Conservation (phyloP, 37 sponge, comb jelly and placozoan genomes). For the Lycopodina hypogea region DNA sequence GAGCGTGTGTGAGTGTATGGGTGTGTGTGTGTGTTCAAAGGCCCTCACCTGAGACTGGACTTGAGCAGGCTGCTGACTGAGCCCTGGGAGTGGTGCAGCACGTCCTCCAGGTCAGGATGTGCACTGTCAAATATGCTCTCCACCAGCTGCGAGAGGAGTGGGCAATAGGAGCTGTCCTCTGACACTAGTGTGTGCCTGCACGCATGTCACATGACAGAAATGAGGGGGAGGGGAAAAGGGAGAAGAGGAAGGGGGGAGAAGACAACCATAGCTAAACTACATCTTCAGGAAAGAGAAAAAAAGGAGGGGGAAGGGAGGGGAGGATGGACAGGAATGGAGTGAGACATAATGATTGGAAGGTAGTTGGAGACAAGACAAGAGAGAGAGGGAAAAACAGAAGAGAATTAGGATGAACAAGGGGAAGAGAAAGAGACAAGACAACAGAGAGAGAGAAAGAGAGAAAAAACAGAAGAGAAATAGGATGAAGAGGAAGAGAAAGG, state of each 20-base stretch:
- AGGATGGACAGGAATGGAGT: neutral
- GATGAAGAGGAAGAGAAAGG: too few species aligned
- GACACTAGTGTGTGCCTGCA: conserved; percentile 4
- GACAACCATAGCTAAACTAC: too few species aligned
- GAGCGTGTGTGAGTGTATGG: too few species aligned
- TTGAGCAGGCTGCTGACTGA: conserved; percentile 36
- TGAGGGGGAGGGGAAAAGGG: neutral
- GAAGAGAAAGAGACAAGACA: neutral
- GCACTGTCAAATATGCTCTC: conserved; percentile 51
- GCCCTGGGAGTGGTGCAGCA: conserved; percentile 59
- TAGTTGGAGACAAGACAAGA: too few species aligned
- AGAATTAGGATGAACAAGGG: neutral
- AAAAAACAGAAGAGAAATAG: too few species aligned
- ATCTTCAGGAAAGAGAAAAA: neutral
- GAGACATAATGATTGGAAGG: neutral
- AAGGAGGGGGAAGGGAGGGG: neutral
- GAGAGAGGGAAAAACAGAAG: neutral
- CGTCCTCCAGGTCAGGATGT: conserved; percentile 48
- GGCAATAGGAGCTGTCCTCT: conserved; percentile 14
- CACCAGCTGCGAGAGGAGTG: conserved; percentile 42
- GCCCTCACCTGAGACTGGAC: conserved; percentile 56
- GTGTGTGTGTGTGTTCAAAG: too few species aligned
- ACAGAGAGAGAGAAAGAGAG: neutral
- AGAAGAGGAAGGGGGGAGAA: neutral
- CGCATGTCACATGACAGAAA: neutral